Conservation (phyloP, 2,888 invertebrate genomes). For the Venustoraphidia nigricollis region DNA sequence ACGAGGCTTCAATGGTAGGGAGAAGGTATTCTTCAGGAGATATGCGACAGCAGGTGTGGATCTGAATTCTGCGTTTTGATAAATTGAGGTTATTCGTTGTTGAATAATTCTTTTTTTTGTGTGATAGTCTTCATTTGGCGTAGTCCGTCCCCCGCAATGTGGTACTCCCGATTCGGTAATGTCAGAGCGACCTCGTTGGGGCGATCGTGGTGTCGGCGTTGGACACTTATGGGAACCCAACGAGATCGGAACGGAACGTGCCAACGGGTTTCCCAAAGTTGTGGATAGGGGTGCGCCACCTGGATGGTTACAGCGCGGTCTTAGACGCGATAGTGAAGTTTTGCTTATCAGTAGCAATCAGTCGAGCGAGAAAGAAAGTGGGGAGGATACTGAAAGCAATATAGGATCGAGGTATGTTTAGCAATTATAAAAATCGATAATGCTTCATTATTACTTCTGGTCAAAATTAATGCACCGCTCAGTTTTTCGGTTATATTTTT, state of each 20-base stretch:
- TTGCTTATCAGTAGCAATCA: conserved; percentile 26
- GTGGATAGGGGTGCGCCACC: conserved; percentile 22
- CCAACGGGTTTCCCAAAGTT: conserved; percentile 1
- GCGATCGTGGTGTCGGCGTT: conserved; percentile 50
- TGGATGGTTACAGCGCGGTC: conserved; percentile 36
- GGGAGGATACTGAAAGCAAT: conserved; percentile 19
- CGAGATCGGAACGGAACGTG: conserved; percentile 14
- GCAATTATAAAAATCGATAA: neutral
- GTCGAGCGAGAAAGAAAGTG: conserved; percentile 26
- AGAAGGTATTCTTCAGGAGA: too few relatives aligned
- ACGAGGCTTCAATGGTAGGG: too few relatives aligned
- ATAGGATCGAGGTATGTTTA: conserved; percentile 2
- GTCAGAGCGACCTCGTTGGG: conserved; percentile 56
- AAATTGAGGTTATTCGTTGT: too few relatives aligned
- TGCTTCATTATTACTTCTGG: neutral
- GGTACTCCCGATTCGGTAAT: conserved; percentile 25
- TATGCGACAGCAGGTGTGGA: too few relatives aligned
- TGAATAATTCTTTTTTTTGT: too few relatives aligned
- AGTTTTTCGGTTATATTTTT: neutral
- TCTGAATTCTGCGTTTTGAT: too few relatives aligned
- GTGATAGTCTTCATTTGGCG: too few relatives aligned
- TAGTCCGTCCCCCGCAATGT: neutral
- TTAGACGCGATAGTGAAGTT: conserved; percentile 32
- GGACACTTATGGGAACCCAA: conserved; percentile 51
- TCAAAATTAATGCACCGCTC: neutral